Evolutionary conservation across 2,113 vertebrate genomes (phyloP), one percentile per base, ranked within the genome.

Genomic region (Colistium nudipinnis): DNA sequence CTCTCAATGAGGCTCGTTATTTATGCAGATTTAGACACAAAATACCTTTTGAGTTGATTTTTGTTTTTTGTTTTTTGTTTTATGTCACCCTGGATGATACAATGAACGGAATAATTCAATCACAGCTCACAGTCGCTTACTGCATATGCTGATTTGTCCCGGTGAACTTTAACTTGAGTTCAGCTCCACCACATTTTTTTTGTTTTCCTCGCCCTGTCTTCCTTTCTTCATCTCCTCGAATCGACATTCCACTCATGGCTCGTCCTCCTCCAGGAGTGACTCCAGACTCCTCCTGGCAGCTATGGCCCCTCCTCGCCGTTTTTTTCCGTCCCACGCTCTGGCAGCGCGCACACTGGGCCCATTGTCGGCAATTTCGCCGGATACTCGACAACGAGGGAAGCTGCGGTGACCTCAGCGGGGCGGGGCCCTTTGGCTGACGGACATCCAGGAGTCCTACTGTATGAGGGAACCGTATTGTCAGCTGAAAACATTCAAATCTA

Each of bases 251-350:
- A 44, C 19, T 62, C 74, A 56, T 76, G 44, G n/a, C 63, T 81
- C 74, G 3, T 71, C 72, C 76, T 82, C 68, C 76, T 68, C 74
- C 70, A 22, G 49, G 10, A 61, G 20, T 19, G 31, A 31, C 48
- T 12, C 54, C 63, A 78, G 60, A 51, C 62, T 39, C 51, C 53
- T 57, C 9, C n/a, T n/a, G n/a, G 27, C 73, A 38, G 68, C 10
- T n/a, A n/a, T n/a, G n/a, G 4, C 59, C 52, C 69, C 79, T 75
- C 82, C 80, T 48, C 43, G 16, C 38, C n/a, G n/a, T 75, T 64
- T 72, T 83, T 88, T 88, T 83, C 82, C 80, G 75, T 62, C n/a
- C n/a, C 39, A 22, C 72, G 11, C 38, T 36, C 53, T 71, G 70
- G 66, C 78, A 75, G 80, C 20, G 8, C 17, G 41, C 49, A 85